Percentiles rank a stretch among this genome's conserved stretches.
phyloP scores from a whole-genome alignment of 2,113 vertebrate genomes.

The Orthonyx spaldingii region DNA sequence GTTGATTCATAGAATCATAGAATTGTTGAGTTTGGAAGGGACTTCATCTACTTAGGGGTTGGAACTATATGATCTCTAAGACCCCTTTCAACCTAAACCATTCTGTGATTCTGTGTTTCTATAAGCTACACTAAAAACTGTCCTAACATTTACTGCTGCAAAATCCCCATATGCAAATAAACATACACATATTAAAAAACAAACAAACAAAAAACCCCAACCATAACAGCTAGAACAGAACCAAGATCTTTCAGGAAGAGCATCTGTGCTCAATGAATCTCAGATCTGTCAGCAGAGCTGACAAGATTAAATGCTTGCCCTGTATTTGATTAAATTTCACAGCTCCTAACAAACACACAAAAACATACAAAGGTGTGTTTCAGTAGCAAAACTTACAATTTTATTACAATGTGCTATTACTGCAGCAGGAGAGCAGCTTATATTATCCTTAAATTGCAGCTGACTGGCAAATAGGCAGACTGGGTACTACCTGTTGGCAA shows the following conservation, averaged over 20 bases:
- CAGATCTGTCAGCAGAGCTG: not conserved
- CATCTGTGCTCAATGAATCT: not conserved
- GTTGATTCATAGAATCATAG: not conserved
- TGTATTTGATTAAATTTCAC: conserved; percentile 29
- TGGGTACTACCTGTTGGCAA: not conserved
- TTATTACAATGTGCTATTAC: not conserved
- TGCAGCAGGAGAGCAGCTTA: not conserved
- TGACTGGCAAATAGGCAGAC: not conserved
- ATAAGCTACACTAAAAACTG: not conserved
- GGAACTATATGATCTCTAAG: not conserved
- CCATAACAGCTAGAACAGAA: not conserved
- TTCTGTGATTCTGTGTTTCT: not conserved
- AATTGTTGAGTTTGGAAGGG: not conserved
- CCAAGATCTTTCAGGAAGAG: not conserved
- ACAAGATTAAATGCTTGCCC: conserved; percentile 1
- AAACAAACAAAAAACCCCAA: not conserved
- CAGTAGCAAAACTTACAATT: not conserved
- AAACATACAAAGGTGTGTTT: not conserved
- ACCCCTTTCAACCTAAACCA: not conserved
- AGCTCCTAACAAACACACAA: not conserved
- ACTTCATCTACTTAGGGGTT: not conserved
- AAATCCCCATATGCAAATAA: not conserved
- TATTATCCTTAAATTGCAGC: not conserved
- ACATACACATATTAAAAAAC: too few relatives aligned
- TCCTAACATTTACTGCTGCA: not conserved